phyloP scores from a whole-genome alignment of 2,113 vertebrate genomes.

The Galbula dea region DNA sequence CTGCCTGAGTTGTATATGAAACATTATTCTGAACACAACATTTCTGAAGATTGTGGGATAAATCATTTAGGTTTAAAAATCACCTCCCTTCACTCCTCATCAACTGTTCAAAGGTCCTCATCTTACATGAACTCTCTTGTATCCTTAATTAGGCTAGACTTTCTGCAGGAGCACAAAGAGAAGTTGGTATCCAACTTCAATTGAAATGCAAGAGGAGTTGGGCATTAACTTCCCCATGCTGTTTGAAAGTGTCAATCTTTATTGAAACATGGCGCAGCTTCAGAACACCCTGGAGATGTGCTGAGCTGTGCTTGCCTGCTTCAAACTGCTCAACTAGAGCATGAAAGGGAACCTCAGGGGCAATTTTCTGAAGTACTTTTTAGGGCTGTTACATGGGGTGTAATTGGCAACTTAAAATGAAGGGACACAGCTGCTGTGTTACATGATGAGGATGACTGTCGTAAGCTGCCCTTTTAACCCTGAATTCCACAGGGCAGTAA shows the following conservation, averaged over 20 bases:
- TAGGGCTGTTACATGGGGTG: not conserved
- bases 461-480: not conserved
- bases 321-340: not conserved
- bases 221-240: not conserved
- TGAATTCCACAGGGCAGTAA: not conserved
- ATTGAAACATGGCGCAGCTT: not conserved
- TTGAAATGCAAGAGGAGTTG: conserved; percentile 5
- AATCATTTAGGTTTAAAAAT: conserved; percentile 1
- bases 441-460: not conserved
- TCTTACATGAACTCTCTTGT: not conserved
- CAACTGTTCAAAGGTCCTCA: not conserved
- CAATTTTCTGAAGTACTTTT: conserved; percentile 18
- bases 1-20: not conserved
- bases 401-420: conserved; percentile 21
- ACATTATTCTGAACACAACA: not conserved
- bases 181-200: not conserved
- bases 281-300: conserved; percentile 37
- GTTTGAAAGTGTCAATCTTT: conserved; percentile 22
- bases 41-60: not conserved
- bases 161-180: not conserved
- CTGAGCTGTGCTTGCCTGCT: conserved; percentile 6
- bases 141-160: conserved; percentile 22
- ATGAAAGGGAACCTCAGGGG: not conserved
- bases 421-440: not conserved
- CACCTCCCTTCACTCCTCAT: not conserved